Evolutionary conservation across 2,797 vertebrate genomes (phyloP), one percentile per base, ranked within the genome.

Genomic region (Paratrypauchen microcephalus): DNA sequence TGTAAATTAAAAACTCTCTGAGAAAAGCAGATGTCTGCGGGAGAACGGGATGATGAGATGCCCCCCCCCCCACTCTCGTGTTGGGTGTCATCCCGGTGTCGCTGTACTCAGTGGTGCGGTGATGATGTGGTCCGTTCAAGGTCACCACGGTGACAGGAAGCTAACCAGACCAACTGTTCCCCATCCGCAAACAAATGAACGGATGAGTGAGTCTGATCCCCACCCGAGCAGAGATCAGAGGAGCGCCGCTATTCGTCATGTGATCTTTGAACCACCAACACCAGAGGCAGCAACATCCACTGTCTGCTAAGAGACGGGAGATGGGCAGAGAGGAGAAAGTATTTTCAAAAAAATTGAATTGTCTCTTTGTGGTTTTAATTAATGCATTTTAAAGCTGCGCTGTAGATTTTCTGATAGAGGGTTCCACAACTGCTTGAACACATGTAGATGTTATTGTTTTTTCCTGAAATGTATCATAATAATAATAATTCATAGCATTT

Each of bases 121-220:
- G 83, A 91, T 92, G 91, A 91, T 90, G 88, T 75, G 87, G 85
- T 84, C 77, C 76, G 90, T 87, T 90, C 90, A 92, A 92, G 90
- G 90, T 87, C 90, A 85, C 65, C 8, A 28, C 71, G 90, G 88
- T 91, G 91, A 91, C 76, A 71, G 83, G 78, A 79, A 83, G 87
- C 90, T 91, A 87, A 91, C 89, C 75, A 84, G 89, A 87, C 87
- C 86, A 87, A 90, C 88, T 89, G 88, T 89, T 92, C 80, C 76
- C 78, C 85, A 85, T 91, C 88, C 82, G 75, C 83, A 92, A 90
- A 92, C 87, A 90, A 90, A 89, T 73, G 77, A 68, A 89, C 83
- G 90, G 88, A 83, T 91, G 90, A 91, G 65, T 85, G 87, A 83
- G 66, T 74, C 32, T 50, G 18, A 65, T 52, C 55, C 47, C 59